phyloP scores from a whole-genome alignment of 2,113 vertebrate species.

The Meriones unguiculatus region DNA sequence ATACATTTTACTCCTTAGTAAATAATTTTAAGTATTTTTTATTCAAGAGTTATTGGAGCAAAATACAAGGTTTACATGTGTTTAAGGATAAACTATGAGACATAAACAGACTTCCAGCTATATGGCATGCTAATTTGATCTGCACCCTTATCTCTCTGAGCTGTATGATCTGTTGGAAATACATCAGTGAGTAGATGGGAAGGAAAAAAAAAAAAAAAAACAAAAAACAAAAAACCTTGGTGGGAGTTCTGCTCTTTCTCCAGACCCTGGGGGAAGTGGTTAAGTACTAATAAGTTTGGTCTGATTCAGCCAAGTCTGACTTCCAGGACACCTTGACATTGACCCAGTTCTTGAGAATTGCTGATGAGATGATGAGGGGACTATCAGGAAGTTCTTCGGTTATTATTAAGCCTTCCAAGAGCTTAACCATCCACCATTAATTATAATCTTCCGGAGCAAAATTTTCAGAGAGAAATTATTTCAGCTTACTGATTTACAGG shows the following conservation, averaged over 20 bases:
- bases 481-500: slow-evolving; percentile 1
- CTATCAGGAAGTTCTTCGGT: neutral
- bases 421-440: neutral
- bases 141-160: neutral
- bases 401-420: neutral
- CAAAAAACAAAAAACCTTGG: neutral
- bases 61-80: slow-evolving; percentile 13
- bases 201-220: neutral
- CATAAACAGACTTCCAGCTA: neutral
- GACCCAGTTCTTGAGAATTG: neutral
- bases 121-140: slow-evolving; percentile 33
- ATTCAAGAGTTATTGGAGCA: slow-evolving; percentile 7
- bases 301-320: neutral
- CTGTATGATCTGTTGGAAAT: slow-evolving; percentile 2
- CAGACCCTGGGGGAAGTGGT: neutral
- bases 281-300: neutral
- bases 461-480: slow-evolving; percentile 38
- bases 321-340: neutral
- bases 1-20: slow-evolving; percentile 16
- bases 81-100: slow-evolving; percentile 4
- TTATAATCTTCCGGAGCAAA: slow-evolving; percentile 25
- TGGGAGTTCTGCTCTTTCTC: neutral
- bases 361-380: neutral
- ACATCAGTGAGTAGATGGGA: slow-evolving; percentile 1
- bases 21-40: slow-evolving; percentile 49